These are phyloP conservation scores for Echinometra lucunter DNA, from an alignment of 53 echinoderm and acorn worm species.

Conservation along the genomic window DNA sequence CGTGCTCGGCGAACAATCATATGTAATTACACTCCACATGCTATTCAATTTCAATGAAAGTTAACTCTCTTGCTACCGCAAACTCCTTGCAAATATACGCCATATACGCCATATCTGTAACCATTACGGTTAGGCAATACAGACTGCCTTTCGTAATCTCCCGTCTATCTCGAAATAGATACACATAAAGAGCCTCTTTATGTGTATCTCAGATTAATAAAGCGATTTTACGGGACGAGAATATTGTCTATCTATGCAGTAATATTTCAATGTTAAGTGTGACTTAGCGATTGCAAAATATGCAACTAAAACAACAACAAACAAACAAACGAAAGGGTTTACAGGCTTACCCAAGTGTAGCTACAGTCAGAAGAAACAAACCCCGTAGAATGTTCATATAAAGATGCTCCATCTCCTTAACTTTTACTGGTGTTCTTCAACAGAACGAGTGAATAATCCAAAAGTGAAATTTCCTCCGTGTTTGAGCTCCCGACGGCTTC, in stretches of 20 bases:
- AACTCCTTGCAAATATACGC: background rate
- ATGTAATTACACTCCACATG: background rate
- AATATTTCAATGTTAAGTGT: too few relatives aligned
- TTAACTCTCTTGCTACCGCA: background rate
- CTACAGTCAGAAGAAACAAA: constrained; percentile 1
- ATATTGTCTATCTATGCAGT: too few relatives aligned
- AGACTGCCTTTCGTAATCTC: too few relatives aligned
- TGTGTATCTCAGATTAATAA: too few relatives aligned
- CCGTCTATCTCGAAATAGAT: too few relatives aligned
- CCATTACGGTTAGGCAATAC: too few relatives aligned
- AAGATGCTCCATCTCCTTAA: background rate
- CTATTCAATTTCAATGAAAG: background rate
- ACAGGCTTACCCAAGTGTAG: background rate
- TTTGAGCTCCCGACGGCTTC: background rate
- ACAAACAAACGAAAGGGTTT: too few relatives aligned
- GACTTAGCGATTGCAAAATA: too few relatives aligned
- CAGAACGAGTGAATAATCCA: constrained; percentile 17
- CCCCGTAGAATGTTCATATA: background rate
- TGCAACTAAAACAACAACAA: background rate
- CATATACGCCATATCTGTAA: too few relatives aligned
- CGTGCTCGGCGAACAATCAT: background rate
- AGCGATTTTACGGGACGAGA: too few relatives aligned
- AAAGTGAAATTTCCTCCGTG: constrained; percentile 17
- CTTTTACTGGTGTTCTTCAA: background rate
- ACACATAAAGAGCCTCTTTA: too few relatives aligned